These are phyloP conservation scores for Laothoe populi DNA, from an alignment of 2,888 invertebrate genomes.

Conservation along the genomic window DNA sequence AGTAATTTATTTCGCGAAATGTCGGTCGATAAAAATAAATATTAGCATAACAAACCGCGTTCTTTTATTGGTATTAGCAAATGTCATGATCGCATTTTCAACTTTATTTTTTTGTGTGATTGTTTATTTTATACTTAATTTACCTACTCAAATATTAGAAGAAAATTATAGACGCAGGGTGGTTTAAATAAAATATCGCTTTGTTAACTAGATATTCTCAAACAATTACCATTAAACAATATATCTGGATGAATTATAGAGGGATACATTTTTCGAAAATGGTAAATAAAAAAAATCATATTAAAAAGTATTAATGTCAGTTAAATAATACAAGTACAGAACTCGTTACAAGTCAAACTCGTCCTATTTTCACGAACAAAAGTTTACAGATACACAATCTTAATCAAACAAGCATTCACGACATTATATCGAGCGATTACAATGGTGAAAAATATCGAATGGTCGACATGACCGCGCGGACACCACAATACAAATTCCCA, in stretches of 20 bases:
- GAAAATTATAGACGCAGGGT: too few relatives aligned
- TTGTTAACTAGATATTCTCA: too few relatives aligned
- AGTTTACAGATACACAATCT: slow-evolving; percentile 32
- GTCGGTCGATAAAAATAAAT: slow-evolving; percentile 10
- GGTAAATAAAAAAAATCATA: too few relatives aligned
- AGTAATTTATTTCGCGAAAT: slow-evolving; percentile 19
- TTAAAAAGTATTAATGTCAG: too few relatives aligned
- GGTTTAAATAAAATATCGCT: too few relatives aligned
- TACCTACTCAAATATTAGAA: background rate
- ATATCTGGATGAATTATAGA: too few relatives aligned
- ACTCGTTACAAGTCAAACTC: background rate
- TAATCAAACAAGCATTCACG: slow-evolving; percentile 46
- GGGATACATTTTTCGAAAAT: too few relatives aligned
- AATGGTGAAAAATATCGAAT: slow-evolving; percentile 46
- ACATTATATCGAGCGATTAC: slow-evolving; percentile 28
- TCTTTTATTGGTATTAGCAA: background rate
- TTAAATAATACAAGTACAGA: background rate
- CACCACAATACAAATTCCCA: slow-evolving; percentile 65
- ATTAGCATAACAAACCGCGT: slow-evolving; percentile 18
- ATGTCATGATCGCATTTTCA: slow-evolving; percentile 5
- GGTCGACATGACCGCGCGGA: slow-evolving; percentile 53
- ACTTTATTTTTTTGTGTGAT: slow-evolving; percentile 30
- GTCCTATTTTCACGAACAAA: slow-evolving; percentile 2
- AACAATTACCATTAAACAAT: too few relatives aligned
- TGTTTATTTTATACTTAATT: slow-evolving; percentile 16